These are phyloP conservation scores for Tupaia tana DNA, from an alignment of 2,113 vertebrate species.

Conservation along the genomic window DNA sequence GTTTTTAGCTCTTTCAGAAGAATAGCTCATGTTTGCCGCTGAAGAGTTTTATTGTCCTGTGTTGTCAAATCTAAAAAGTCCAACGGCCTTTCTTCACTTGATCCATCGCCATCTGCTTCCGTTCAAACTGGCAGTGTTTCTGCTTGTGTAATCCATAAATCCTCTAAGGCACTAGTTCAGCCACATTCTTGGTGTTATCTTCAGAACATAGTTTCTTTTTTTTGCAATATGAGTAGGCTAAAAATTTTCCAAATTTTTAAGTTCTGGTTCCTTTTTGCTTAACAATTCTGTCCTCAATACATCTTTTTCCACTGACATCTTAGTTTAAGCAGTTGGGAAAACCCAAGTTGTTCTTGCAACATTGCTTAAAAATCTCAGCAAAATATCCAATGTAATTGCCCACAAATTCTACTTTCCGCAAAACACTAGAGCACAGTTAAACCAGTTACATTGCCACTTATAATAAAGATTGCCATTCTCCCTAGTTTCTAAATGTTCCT, in stretches of 20 bases:
- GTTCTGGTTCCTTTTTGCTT: background rate
- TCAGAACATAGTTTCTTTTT: background rate
- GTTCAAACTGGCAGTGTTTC: background rate
- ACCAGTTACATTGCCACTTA: background rate
- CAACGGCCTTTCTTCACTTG: background rate
- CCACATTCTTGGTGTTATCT: background rate
- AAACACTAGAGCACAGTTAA: background rate
- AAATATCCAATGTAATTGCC: background rate
- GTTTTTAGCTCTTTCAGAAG: background rate
- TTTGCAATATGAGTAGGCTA: background rate
- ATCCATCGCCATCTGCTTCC: background rate
- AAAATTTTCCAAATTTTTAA: background rate
- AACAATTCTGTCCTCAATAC: background rate
- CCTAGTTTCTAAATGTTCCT: background rate
- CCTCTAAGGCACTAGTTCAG: background rate
- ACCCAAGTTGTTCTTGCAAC: background rate
- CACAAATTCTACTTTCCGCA: background rate
- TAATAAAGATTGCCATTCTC: background rate
- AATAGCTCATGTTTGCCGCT: background rate
- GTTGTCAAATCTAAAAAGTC: background rate
- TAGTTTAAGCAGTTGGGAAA: background rate
- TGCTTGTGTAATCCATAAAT: background rate
- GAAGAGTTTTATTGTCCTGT: background rate
- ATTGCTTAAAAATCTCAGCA: background rate
- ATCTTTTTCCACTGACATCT: background rate